Base-by-base conservation (phyloP, 2,113 vertebrate species). In the Ageneiosus marmoratus region DNA sequence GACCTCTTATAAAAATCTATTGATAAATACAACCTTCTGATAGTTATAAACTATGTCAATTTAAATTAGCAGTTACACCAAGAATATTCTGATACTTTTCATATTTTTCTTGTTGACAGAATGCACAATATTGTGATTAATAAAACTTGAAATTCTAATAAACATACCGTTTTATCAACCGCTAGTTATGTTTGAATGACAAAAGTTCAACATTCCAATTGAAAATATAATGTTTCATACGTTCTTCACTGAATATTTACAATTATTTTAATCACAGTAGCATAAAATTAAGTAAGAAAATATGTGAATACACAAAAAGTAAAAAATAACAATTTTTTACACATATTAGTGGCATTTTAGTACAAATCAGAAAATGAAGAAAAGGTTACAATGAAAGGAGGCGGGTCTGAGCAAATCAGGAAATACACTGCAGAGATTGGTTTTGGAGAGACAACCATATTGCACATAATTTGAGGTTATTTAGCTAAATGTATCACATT, bases 1-100 rank as follows among this genome's bases (percentile, higher is more conserved):
- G 96, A 96, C 95, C 94, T 96, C 95, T 96, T 95, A 96, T 98
- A 97, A 98, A 92, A 96, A 97, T 97, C 96, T 97, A 97, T 93
- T 96, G 98, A 99, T 99, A 99, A 98, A 98, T 99, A 99, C 96
- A 98, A 98, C 96, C 96, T 98, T 97, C 97, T 97, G 96, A 98
- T 96, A 98, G 96, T 98, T 94, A 98, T 98, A 99, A 99, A 98
- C 97, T 97, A 99, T 96, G 96, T 97, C 95, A 95, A 96, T 96
- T 94, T 94, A 92, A 98, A 97, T 97, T 96, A 97, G 96, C 97
- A 97, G 96, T 97, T 97, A 97, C 94, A 96, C 95, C 97, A 94
- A 89, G 51, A 85, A 73, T 96, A 96, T 95, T 95, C 96, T 95
- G 95, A 96, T 97, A 95, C 91, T 77, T 92, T 84, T 97, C 93